Evolutionary conservation across 1,140 invertebrate genomes (phyloP).

Genomic region (Drosophila quadrilineata): DNA sequence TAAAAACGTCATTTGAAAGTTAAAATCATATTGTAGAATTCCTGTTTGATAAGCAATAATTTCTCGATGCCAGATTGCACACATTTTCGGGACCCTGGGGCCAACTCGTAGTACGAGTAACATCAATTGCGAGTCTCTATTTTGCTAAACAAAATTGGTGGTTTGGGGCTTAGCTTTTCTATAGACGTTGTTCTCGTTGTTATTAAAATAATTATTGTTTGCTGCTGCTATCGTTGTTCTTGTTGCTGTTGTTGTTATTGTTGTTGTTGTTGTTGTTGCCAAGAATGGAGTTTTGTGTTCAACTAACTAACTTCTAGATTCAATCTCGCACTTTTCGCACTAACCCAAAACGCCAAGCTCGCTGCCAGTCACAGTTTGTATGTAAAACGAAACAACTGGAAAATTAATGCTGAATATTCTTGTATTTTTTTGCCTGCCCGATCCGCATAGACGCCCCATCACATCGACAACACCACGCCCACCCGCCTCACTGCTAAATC

Average conservation of each 20-base stretch:
- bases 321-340: slow-evolving; percentile 65
- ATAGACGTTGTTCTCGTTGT: slow-evolving; percentile 40
- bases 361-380: slow-evolving; percentile 25
- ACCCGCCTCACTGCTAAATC: slow-evolving; percentile 40
- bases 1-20: no score
- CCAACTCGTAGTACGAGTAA: slow-evolving; percentile 20
- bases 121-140: slow-evolving; percentile 22
- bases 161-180: slow-evolving; percentile 80
- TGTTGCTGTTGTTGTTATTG: slow-evolving; percentile 38
- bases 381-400: not conserved
- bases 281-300: slow-evolving; percentile 72
- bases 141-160: slow-evolving; percentile 56
- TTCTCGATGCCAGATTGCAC: slow-evolving; percentile 8
- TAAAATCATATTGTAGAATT: no score
- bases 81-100: not conserved
- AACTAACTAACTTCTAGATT: slow-evolving; percentile 71
- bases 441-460: slow-evolving; percentile 64
- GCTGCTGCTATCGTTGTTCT: slow-evolving; percentile 29
- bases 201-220: slow-evolving; percentile 22
- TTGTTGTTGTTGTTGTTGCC: slow-evolving; percentile 41
- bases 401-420: not conserved
- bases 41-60: no score
- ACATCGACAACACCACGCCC: slow-evolving; percentile 74
- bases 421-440: not conserved
- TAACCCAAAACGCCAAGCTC: slow-evolving; percentile 53